Conservation (phyloP, 2,888 invertebrate genomes). For the Cryptus armator region DNA sequence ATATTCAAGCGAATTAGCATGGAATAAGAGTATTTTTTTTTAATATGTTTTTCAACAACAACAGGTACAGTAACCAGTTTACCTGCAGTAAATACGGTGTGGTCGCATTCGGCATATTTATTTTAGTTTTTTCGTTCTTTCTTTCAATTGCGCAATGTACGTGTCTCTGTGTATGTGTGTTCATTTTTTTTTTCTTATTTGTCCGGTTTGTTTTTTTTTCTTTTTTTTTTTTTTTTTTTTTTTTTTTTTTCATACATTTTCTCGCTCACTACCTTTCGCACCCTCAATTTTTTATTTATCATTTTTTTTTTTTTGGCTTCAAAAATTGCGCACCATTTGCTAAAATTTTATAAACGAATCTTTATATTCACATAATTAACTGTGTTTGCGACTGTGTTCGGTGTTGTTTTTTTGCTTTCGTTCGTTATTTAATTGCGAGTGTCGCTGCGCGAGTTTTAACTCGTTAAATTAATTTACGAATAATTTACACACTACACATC, state of each 20-base stretch:
- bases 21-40: conserved; percentile 82
- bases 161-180: conserved; percentile 22
- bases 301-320: conserved; percentile 33
- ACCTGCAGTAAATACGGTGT: conserved; percentile 83
- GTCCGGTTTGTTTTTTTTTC: not conserved
- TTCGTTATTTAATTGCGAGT: conserved; percentile 27
- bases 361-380: conserved; percentile 48
- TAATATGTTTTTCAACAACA: conserved; percentile 83
- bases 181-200: not conserved
- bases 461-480: conserved; percentile 49
- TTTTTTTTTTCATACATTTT: conserved; percentile 38
- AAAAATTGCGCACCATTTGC: conserved; percentile 53
- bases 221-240: not conserved
- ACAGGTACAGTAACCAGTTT: conserved; percentile 84
- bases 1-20: conserved; percentile 78
- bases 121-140: conserved; percentile 58
- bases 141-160: conserved; percentile 48
- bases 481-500: conserved; percentile 55
- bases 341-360: conserved; percentile 51
- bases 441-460: conserved; percentile 34
- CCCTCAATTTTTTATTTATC: conserved; percentile 22
- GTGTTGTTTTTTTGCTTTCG: conserved; percentile 22
- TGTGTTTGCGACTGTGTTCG: conserved; percentile 14
- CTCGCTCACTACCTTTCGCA: conserved; percentile 41
- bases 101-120: conserved; percentile 67